These are phyloP conservation scores for Iguana delicatissima DNA, from an alignment of 2,797 vertebrate genomes.

Conservation along the genomic window DNA sequence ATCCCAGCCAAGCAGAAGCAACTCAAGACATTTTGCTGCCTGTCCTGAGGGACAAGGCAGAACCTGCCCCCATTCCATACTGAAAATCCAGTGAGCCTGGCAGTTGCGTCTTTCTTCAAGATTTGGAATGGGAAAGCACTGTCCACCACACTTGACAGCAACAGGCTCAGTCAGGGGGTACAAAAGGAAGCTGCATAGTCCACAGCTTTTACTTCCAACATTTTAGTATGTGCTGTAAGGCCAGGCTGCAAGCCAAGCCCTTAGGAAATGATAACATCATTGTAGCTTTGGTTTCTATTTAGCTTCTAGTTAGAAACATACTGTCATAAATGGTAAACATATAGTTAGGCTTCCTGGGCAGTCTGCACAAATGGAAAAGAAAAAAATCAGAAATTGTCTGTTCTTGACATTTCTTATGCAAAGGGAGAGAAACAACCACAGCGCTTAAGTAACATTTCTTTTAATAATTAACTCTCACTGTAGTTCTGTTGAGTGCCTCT, in stretches of 20 bases:
- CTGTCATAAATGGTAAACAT: neutral
- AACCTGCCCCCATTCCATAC: neutral
- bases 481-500: neutral
- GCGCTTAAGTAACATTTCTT: rapidly evolving
- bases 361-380: neutral
- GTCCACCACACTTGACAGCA: neutral
- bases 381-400: neutral
- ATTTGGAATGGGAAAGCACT: neutral
- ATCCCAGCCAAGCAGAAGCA: neutral
- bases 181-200: neutral
- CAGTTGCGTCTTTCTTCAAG: neutral
- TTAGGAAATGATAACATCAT: neutral
- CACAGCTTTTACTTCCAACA: neutral
- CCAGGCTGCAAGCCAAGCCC: neutral
- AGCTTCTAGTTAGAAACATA: neutral
- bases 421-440: constrained; percentile 4
- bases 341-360: neutral
- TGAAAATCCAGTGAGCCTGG: neutral
- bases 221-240: neutral
- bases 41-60: neutral
- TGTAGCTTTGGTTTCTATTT: neutral
- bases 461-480: neutral
- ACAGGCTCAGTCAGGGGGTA: neutral
- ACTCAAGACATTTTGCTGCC: no score
- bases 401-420: neutral